phyloP scores from a whole-genome alignment of 2,888 invertebrate genomes.

The Tachina lurida region DNA sequence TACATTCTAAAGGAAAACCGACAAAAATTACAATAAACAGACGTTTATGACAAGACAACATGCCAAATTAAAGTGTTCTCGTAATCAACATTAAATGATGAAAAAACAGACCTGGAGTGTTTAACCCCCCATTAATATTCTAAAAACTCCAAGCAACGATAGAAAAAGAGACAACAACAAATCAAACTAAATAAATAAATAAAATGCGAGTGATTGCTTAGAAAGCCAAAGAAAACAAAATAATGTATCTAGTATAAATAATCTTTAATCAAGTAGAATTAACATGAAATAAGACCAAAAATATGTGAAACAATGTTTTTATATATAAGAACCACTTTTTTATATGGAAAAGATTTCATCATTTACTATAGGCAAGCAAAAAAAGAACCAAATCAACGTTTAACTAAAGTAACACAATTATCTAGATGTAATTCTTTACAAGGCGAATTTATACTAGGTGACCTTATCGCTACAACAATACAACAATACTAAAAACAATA shows the following conservation, averaged over 20 bases:
- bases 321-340: background rate
- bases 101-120: constrained; percentile 29
- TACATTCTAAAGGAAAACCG: background rate
- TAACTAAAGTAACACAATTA: constrained; percentile 59
- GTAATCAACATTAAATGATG: constrained; percentile 52
- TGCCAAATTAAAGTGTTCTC: constrained; percentile 36
- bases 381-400: constrained; percentile 42
- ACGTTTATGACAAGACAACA: constrained; percentile 65
- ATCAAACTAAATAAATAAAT: constrained; percentile 41
- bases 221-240: constrained; percentile 41
- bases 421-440: constrained; percentile 29
- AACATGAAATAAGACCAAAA: constrained; percentile 58
- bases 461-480: too few relatives aligned
- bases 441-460: too few relatives aligned
- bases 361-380: background rate
- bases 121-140: constrained; percentile 58
- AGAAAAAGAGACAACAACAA: background rate
- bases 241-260: constrained; percentile 43
- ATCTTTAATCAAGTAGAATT: constrained; percentile 67
- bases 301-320: constrained; percentile 8
- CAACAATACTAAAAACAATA: too few relatives aligned
- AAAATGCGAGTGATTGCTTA: constrained; percentile 45
- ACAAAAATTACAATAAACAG: constrained; percentile 51
- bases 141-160: constrained; percentile 24
- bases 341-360: constrained; percentile 6